Base-by-base conservation (phyloP, 2,888 invertebrate genomes). In the Abrostola triplasia region DNA sequence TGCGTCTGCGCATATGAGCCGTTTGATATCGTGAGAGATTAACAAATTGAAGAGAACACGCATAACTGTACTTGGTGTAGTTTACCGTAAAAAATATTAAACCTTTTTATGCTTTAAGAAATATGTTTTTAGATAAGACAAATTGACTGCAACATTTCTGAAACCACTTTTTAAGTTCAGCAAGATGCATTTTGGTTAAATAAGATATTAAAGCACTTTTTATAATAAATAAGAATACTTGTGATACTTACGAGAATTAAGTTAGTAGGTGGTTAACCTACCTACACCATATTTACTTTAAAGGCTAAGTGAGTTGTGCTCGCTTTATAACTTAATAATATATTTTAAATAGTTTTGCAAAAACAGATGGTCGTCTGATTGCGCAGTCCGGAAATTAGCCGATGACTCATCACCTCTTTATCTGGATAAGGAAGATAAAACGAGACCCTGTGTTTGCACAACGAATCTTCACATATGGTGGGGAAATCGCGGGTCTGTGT, bases 361-460 rank as follows among this genome's bases (percentile, higher is more conserved):
- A 86, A 92, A 87, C 92, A 93, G 90, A 93, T 94, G 92, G 92
- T 88, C 85, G 84, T 77, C 82, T 79, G 86, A 88, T 90, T 88
- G 84, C 84, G 84, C 77, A 81, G 84, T 84, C 86, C 89, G 90
- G 90, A 92, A 89, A 90, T 91, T 84, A 83, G 79, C 73, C 74
- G 73, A 84, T 92, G 92, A 93, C 79, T 91, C 92, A 92, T 83
- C 77, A 79, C 64, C 76, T 84, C 85, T 86, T 90, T 90, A 89
- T 88, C 91, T 90, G 85, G 85, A 84, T 88, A 88, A 88, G 87
- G 83, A 84, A 88, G 87, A 89, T 89, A 85, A 88, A 84, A 83
- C 76, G 79, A 85, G 78, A 85, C 80, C 82, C 77, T 65, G 73
- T 82, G 77, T 86, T 88, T 86, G 82, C 81, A 82, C 77, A 85